Evolutionary conservation across 2,888 invertebrate genomes (phyloP), one percentile per base, ranked within the genome.

Genomic region (Pyrrhia umbra): DNA sequence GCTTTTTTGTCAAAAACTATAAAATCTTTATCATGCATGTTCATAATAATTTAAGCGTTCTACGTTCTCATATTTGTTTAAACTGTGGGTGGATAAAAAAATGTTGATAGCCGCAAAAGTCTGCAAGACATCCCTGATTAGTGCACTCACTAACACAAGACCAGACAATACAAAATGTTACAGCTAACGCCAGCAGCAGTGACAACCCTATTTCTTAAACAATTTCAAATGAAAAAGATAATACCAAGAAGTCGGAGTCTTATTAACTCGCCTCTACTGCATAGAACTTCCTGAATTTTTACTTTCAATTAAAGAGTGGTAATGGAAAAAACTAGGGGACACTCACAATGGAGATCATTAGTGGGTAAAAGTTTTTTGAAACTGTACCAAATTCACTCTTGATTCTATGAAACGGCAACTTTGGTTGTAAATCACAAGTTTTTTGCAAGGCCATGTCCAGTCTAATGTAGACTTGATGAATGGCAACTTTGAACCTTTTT

Each of bases 361-460:
- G 86, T 80, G 60, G 61, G 70, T 55, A 63, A 82, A 85, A 85
- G 79, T 83, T 88, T 87, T 84, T 83, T 85, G 84, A 88, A 88
- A 83, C 85, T 82, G 72, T 77, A 88, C 87, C 84, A 88, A 89
- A 89, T 89, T 88, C 80, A 85, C 87, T 86, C 85, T 87, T 86
- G 84, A 88, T 88, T 89, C 83, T 84, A 86, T 86, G 85, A 85
- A 83, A 82, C 78, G 77, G 73, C 75, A 81, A 85, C 81, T 87
- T 85, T 71, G 74, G 82, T 81, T 80, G 83, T 85, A 85, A 81
- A 83, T 85, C 81, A 80, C 77, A 65, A 73, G 66, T 81, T 85
- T 87, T 84, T 81, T 80, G 78, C 76, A 73, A 83, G 76, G 77
- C 76, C 59, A 68, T 75, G 78, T 85, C 77, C 84, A 77, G 75